A percentile compares a stretch with the other conserved stretches of the same genome.
These are phyloP conservation scores for Sterna hirundo DNA, from an alignment of 2,113 vertebrate genomes.

Conservation along the genomic window DNA sequence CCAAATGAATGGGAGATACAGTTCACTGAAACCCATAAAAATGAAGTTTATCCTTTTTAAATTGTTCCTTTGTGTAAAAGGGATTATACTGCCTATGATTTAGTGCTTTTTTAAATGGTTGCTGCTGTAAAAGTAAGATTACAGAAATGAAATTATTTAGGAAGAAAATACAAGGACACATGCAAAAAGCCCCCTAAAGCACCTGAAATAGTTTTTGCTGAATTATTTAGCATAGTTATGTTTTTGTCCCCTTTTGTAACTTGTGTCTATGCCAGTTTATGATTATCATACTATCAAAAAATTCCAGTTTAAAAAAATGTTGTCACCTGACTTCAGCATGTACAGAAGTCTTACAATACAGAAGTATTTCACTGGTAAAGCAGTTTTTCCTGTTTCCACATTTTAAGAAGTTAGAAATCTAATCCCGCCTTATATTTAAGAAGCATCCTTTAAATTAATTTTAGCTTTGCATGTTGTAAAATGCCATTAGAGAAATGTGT, in stretches of 20 bases:
- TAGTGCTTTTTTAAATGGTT: slow-evolving; percentile 3
- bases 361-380: background rate
- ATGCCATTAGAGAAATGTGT: background rate
- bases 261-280: background rate
- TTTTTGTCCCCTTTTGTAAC: background rate
- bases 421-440: background rate
- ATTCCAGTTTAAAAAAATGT: background rate
- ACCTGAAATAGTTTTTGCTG: background rate
- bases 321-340: background rate
- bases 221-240: background rate
- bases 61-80: slow-evolving; percentile 35
- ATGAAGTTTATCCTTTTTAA: slow-evolving; percentile 18
- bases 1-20: background rate
- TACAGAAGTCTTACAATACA: background rate
- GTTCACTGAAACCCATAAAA: slow-evolving; percentile 11
- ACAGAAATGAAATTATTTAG: background rate
- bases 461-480: background rate
- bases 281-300: background rate
- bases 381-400: background rate
- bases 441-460: background rate
- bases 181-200: background rate
- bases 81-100: background rate
- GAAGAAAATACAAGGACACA: background rate
- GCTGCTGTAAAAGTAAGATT: slow-evolving; percentile 28
- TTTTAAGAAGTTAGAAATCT: background rate